phyloP scores from a whole-genome alignment of 2,113 vertebrate genomes.

The Dolichotis patagonum region DNA sequence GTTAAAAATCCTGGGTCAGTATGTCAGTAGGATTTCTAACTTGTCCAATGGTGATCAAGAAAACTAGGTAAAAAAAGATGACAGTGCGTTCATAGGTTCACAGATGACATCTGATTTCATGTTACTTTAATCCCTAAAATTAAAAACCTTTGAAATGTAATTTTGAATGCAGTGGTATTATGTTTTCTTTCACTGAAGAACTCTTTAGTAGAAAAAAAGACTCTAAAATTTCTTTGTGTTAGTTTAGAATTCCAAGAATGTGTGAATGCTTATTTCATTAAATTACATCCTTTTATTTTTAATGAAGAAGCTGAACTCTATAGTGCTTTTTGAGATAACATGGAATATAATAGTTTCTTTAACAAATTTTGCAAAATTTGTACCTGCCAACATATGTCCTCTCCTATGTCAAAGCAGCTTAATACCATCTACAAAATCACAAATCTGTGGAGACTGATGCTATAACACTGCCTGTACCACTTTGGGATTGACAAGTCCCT shows the following conservation, averaged over 20 bases:
- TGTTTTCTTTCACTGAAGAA: not conserved
- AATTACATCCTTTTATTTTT: not conserved
- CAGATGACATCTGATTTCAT: not conserved
- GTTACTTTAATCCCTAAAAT: conserved; percentile 38
- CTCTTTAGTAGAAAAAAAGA: not conserved
- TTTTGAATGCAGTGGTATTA: not conserved
- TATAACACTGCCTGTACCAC: accelerated
- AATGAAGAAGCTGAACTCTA: not conserved
- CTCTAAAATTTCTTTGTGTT: not conserved
- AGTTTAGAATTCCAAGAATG: not conserved
- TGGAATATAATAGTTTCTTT: not conserved
- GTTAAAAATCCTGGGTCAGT: conserved; percentile 95
- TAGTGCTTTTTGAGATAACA: not conserved
- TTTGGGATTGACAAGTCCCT: not conserved
- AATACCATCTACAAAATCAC: not conserved
- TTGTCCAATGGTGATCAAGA: not conserved
- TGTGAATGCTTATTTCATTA: not conserved
- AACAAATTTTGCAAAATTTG: not conserved
- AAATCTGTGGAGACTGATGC: no score
- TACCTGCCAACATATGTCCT: not conserved
- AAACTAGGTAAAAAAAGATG: not conserved
- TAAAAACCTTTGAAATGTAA: not conserved
- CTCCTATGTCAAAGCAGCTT: not conserved
- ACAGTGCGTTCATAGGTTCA: not conserved
- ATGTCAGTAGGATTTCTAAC: conserved; percentile 88